Base-by-base conservation (phyloP, 2,888 invertebrate genomes). In the Xylocampa areola region DNA sequence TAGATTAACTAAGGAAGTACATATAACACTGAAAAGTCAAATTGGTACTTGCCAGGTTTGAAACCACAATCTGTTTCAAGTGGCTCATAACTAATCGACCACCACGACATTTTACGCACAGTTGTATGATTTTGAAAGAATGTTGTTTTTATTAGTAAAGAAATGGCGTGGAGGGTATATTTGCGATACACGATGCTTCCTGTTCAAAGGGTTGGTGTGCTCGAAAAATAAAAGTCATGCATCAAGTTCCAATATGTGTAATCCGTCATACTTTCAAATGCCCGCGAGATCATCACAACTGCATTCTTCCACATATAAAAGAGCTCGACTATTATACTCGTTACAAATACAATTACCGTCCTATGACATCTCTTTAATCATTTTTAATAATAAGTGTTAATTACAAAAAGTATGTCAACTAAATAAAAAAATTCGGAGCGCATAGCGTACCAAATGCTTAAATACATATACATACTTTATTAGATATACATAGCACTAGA, bases 341-440 rank as follows among this genome's bases (percentile, higher is more conserved):
- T 88, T 87, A 86, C 83, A 86, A 73, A 86, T 88, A 89, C 85
- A 82, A 88, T 89, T 87, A 88, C 82, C 85, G 83, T 87, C 86
- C 88, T 89, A 89, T 83, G 85, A 89, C 88, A 84, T 85, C 79
- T 77, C 61, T 73, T 84, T 87, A 84, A 81, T 85, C 84, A 86
- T 73, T 68, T 66, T 66, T 72, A 73, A 73, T 86, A 85, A 86
- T 90, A 88, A 87, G 86, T 86, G 84, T 91, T 92, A 92, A 93
- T 92, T 93, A 93, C 93, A 92, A 90, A 88, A 87, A 87, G 87
- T 89, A 84, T 87, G 88, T 88, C 88, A 90, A 93, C 92, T 93
- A 93, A 93, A 92, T 91, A 92, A 87, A 92, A 89, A 88, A 84
- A 70, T 75, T 74, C 83, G 84, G 87, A 85, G 86, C 89, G 91